These are phyloP conservation scores for Himalopsyche kuldschensis DNA, from an alignment of 2,888 invertebrate species.

Conservation along the genomic window DNA sequence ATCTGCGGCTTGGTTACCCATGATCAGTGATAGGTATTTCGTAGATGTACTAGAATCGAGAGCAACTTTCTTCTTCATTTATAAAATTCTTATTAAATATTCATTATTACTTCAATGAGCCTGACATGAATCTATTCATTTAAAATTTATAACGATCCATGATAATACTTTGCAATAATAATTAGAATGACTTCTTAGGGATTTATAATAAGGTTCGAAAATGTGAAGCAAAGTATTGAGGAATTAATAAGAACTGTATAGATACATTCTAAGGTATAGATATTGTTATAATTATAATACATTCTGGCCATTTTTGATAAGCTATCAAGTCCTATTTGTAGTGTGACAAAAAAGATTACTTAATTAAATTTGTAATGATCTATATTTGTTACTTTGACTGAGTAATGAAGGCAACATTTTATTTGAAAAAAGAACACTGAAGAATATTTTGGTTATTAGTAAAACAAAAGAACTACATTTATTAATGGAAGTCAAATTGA, in stretches of 20 bases:
- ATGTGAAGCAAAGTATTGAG: background rate
- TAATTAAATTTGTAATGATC: background rate
- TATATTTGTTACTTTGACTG: background rate
- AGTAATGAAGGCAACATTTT: background rate
- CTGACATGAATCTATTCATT: no score
- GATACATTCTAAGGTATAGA: background rate
- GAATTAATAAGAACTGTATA: background rate
- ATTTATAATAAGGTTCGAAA: background rate
- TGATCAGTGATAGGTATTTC: no score
- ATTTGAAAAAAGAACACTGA: background rate
- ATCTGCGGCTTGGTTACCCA: no score
- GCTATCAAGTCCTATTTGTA: background rate
- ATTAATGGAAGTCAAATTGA: no score
- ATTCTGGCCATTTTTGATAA: background rate
- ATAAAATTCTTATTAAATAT: no score
- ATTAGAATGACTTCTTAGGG: background rate
- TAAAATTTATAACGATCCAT: no score
- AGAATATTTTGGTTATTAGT: no score
- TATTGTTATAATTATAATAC: background rate
- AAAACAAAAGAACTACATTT: no score
- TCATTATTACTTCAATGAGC: no score
- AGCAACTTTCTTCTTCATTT: no score
- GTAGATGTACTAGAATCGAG: no score
- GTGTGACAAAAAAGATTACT: background rate
- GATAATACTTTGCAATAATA: background rate